These are phyloP conservation scores for Didymodactylos carnosus DNA, from an alignment of 2,888 invertebrate species.

Conservation along the genomic window DNA sequence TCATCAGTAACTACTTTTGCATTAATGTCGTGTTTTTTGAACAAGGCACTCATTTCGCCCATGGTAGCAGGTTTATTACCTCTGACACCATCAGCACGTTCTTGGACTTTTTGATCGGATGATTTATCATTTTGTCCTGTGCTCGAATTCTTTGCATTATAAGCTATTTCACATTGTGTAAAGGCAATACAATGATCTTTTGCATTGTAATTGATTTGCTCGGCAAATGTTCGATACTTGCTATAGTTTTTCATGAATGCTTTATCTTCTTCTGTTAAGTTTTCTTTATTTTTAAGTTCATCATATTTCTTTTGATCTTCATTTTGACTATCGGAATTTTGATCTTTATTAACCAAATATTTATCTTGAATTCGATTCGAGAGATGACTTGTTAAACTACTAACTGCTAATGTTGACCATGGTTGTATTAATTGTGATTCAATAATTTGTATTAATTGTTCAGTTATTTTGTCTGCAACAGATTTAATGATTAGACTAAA, in stretches of 20 bases:
- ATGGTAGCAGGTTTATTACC: neutral
- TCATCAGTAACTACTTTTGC: neutral
- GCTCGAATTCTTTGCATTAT: neutral
- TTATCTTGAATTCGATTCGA: neutral
- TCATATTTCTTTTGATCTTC: neutral
- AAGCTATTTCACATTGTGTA: neutral
- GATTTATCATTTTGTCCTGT: neutral
- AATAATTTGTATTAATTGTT: neutral
- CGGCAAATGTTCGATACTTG: neutral
- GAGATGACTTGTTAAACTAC: neutral
- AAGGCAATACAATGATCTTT: neutral
- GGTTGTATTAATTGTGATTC: neutral
- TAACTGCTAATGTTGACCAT: neutral
- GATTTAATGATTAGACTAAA: neutral
- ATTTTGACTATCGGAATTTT: slow-evolving; percentile 2
- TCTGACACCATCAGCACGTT: neutral
- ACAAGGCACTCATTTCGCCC: neutral
- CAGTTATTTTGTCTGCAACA: neutral
- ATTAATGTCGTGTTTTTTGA: neutral
- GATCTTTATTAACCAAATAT: neutral
- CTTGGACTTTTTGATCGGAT: neutral
- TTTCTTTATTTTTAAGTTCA: neutral
- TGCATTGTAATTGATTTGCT: neutral
- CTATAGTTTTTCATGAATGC: neutral
- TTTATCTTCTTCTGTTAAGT: neutral